Percentiles rank a stretch among this genome's conserved stretches.
Evolutionary conservation across 2,113 vertebrate species (phyloP).

Genomic region (Ptychochromis oligacanthus): DNA sequence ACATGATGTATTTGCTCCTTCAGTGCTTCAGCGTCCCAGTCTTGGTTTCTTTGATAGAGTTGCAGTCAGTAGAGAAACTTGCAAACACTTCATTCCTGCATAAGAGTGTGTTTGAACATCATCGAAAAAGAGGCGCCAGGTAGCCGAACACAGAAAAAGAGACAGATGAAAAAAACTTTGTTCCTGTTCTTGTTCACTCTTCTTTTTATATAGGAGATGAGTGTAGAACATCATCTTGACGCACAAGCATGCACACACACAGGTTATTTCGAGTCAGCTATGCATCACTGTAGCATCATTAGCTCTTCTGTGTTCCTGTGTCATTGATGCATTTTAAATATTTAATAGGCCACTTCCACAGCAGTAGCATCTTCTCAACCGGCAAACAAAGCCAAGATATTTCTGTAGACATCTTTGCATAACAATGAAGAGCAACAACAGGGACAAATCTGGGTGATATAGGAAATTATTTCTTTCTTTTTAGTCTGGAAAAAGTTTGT

Average conservation of each 20-base stretch:
- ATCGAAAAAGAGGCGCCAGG: conserved; percentile 23
- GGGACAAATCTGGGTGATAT: conserved; percentile 1
- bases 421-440: conserved; percentile 40
- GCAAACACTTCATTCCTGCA: conserved; percentile 25
- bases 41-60: conserved; percentile 19
- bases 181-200: conserved; percentile 7
- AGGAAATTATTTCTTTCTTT: background rate
- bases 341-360: conserved; percentile 58
- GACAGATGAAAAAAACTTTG: conserved; percentile 21
- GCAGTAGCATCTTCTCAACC: conserved; percentile 39
- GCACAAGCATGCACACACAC: conserved; percentile 16
- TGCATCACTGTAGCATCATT: conserved; percentile 61
- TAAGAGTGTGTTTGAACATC: conserved; percentile 24
- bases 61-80: conserved; percentile 18
- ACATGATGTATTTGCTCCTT: conserved; percentile 46
- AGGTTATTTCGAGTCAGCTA: conserved; percentile 44
- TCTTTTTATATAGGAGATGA: conserved; percentile 14
- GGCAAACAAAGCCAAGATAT: conserved; percentile 37
- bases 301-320: conserved; percentile 48
- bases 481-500: background rate
- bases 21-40: background rate
- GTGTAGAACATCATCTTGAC: background rate
- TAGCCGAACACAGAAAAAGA: background rate
- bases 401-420: conserved; percentile 45
- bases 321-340: conserved; percentile 73